phyloP scores from a whole-genome alignment of 2,113 vertebrate species.

The Lichenostomus cassidix region DNA sequence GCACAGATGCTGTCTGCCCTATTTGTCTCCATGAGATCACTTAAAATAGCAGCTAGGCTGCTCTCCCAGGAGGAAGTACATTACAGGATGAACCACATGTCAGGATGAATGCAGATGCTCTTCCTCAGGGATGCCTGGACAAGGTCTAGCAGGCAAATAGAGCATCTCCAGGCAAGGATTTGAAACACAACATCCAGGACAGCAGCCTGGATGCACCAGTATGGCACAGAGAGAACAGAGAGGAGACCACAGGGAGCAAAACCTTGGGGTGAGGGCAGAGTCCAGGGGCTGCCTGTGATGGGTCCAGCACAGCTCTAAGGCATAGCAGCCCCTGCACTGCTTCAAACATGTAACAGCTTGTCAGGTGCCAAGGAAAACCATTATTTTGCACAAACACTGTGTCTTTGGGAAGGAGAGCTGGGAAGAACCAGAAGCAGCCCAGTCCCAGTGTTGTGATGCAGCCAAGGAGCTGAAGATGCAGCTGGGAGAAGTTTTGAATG shows the following conservation, averaged over 20 bases:
- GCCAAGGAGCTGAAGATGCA: background rate
- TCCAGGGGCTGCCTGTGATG: background rate
- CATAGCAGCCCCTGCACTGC: background rate
- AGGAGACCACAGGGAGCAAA: background rate
- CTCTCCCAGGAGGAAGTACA: background rate
- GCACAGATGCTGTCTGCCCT: background rate
- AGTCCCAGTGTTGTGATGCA: rapidly evolving
- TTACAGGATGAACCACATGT: background rate
- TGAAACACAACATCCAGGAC: background rate
- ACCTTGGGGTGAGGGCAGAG: background rate
- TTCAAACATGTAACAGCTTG: background rate
- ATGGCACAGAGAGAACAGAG: background rate
- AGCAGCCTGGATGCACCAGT: background rate
- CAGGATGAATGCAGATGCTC: background rate
- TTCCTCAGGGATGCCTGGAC: background rate
- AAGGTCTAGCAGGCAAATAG: background rate
- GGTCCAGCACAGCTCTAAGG: background rate
- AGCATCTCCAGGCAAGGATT: background rate
- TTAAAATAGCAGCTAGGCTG: background rate
- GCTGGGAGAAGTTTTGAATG: background rate
- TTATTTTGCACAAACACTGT: background rate
- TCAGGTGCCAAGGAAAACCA: background rate
- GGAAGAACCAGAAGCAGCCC: background rate
- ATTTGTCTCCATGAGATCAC: background rate
- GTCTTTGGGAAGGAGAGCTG: background rate